Evolutionary conservation across 2,888 invertebrate genomes (phyloP).

Genomic region (Aphelenchoides bicaudatus): DNA sequence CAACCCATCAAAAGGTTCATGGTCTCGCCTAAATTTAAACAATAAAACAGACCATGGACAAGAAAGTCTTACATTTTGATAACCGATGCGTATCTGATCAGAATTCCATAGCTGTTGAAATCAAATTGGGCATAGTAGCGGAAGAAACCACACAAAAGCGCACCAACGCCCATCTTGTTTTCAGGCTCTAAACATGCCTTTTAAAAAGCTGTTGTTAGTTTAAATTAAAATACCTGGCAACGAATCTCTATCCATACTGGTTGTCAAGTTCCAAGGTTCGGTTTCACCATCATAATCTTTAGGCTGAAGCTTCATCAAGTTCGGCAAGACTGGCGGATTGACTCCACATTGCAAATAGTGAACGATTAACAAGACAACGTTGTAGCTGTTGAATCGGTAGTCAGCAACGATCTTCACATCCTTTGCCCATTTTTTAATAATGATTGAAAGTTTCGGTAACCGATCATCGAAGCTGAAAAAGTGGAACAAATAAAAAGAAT

Average conservation of each 20-base stretch:
- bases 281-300: slow-evolving; percentile 22
- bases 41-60: neutral
- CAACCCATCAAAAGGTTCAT: neutral
- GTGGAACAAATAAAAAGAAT: neutral
- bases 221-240: slow-evolving; percentile 7
- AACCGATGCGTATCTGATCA: neutral
- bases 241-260: neutral
- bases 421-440: slow-evolving; percentile 56
- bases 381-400: slow-evolving; percentile 52
- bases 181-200: slow-evolving; percentile 17
- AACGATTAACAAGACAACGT: slow-evolving; percentile 50
- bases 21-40: slow-evolving; percentile 8
- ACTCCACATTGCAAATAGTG: slow-evolving; percentile 56
- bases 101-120: slow-evolving; percentile 40
- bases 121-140: slow-evolving; percentile 48
- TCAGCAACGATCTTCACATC: slow-evolving; percentile 40
- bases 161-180: slow-evolving; percentile 36
- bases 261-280: slow-evolving; percentile 20
- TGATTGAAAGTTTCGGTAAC: slow-evolving; percentile 44
- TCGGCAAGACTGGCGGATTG: slow-evolving; percentile 51
- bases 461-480: slow-evolving; percentile 43
- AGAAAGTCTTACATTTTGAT: neutral
- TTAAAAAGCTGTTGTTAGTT: neutral
- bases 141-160: slow-evolving; percentile 54
- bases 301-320: slow-evolving; percentile 40